Percentiles rank a stretch among this genome's conserved stretches.
Evolutionary conservation across 2,888 invertebrate genomes (phyloP).

Genomic region (Lasius fuliginosus): DNA sequence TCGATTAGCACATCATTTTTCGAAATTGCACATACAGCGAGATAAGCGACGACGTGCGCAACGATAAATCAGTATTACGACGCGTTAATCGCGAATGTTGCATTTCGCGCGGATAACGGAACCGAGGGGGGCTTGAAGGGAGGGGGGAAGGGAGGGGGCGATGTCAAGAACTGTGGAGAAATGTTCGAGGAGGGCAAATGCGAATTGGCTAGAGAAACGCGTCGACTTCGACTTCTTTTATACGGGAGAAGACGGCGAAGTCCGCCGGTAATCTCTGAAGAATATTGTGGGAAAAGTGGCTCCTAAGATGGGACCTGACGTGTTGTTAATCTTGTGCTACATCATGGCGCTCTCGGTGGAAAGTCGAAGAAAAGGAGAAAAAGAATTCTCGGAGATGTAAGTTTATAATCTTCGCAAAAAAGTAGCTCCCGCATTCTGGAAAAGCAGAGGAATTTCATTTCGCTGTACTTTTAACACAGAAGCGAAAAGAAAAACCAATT

Average conservation of each 20-base stretch:
- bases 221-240: slow-evolving; percentile 15
- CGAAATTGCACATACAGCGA: neutral
- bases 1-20: slow-evolving; percentile 30
- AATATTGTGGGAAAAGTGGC: slow-evolving; percentile 28
- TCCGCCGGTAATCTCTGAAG: slow-evolving; percentile 19
- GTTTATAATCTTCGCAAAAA: slow-evolving; percentile 29
- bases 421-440: neutral
- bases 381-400: slow-evolving; percentile 2
- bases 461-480: neutral
- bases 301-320: slow-evolving; percentile 24
- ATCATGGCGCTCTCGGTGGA: neutral
- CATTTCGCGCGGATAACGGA: neutral
- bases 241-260: neutral
- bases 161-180: neutral
- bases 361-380: neutral
- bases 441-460: slow-evolving; percentile 14
- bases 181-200: neutral
- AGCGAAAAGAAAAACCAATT: neutral
- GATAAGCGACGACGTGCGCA: neutral
- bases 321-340: slow-evolving; percentile 19
- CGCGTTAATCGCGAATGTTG: neutral
- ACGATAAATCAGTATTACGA: neutral
- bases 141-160: too few relatives aligned
- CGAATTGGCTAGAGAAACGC: slow-evolving; percentile 1
- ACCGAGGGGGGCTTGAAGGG: neutral